phyloP scores from a whole-genome alignment of 2,113 vertebrate genomes.

The Rhodinocichla rosea region DNA sequence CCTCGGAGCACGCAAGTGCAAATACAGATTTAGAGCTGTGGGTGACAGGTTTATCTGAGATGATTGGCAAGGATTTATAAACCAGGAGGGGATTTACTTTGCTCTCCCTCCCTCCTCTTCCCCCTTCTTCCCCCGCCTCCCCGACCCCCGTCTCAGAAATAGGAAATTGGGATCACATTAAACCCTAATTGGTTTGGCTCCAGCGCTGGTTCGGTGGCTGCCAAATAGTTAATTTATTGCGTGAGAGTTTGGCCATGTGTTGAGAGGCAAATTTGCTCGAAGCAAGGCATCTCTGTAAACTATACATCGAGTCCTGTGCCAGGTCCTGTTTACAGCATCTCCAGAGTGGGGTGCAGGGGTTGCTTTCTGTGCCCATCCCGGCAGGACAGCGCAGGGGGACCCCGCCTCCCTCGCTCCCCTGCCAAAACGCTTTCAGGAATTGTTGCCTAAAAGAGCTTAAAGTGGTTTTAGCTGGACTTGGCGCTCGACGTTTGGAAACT shows the following conservation, averaged over 20 bases:
- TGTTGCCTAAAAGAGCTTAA: not conserved
- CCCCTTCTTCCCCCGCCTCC: not conserved
- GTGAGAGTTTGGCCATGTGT: constrained; percentile 68
- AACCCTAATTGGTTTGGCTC: constrained; percentile 72
- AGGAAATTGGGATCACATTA: constrained; percentile 71
- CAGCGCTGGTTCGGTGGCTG: constrained; percentile 35
- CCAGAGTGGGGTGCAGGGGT: not conserved
- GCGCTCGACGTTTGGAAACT: not conserved
- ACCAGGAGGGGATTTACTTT: constrained; percentile 42
- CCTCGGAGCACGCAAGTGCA: constrained; percentile 22
- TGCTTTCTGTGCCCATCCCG: not conserved
- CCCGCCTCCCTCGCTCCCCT: not conserved
- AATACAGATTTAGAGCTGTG: constrained; percentile 28
- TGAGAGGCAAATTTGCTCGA: constrained; percentile 64
- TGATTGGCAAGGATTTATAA: constrained; percentile 68
- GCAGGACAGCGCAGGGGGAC: not conserved
- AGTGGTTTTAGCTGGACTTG: not conserved
- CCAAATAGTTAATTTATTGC: constrained; percentile 72
- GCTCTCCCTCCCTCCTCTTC: not conserved
- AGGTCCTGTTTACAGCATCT: constrained; percentile 26
- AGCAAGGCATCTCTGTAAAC: constrained; percentile 58
- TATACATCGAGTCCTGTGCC: not conserved
- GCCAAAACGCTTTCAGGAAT: not conserved
- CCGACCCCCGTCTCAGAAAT: constrained; percentile 42
- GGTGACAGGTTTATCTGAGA: constrained; percentile 64